Evolutionary conservation across 2,113 vertebrate genomes (phyloP).

Genomic region (Brienomyrus brachyistius): DNA sequence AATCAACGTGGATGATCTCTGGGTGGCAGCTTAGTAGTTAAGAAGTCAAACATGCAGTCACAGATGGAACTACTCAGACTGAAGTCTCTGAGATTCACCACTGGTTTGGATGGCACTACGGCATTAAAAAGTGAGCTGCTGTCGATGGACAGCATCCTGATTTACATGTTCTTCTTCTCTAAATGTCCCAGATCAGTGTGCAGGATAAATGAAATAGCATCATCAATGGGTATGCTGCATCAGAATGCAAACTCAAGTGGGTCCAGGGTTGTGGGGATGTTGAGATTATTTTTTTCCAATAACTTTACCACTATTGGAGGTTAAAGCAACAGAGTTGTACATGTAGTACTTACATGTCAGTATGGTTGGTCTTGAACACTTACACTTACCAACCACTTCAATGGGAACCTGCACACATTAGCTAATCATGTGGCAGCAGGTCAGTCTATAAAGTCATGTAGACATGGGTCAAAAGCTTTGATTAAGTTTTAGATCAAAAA

Average conservation of each 20-base stretch:
- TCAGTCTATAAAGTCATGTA: neutral
- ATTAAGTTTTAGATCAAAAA: neutral
- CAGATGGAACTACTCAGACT: neutral
- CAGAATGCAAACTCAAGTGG: neutral
- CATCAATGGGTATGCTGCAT: neutral
- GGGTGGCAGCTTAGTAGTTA: neutral
- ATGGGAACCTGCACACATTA: neutral
- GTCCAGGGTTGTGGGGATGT: neutral
- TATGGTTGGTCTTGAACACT: neutral
- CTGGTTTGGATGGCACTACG: neutral
- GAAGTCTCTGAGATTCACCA: neutral
- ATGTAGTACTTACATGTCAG: neutral
- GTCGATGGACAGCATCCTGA: neutral
- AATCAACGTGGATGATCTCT: neutral
- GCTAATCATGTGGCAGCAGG: neutral
- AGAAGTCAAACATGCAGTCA: neutral
- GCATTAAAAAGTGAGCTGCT: neutral
- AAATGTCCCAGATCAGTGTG: neutral
- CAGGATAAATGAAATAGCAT: neutral
- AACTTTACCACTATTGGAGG: neutral
- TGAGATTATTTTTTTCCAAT: neutral
- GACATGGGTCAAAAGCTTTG: neutral
- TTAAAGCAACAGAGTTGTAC: neutral
- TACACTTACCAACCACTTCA: neutral
- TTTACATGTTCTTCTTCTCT: neutral